A percentile compares a stretch with the other conserved stretches of the same genome.
Conservation (phyloP, 2,888 invertebrate species). For the Seira ritae region DNA sequence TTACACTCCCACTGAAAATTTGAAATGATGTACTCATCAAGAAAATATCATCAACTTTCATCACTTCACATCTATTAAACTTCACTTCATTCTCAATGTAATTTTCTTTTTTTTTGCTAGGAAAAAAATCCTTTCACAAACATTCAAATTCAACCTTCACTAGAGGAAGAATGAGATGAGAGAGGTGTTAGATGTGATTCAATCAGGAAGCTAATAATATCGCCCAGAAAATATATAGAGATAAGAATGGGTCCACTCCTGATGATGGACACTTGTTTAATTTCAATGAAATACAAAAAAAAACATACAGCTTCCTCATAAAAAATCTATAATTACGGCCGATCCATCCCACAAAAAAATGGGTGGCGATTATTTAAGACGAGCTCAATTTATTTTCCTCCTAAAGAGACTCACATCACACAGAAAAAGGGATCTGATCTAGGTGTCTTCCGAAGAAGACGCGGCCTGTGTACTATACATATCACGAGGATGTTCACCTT, state of each 20-base stretch:
- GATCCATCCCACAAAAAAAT: neutral
- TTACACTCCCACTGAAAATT: neutral
- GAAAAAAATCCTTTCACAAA: neutral
- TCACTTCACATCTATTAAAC: neutral
- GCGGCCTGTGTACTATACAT: no score
- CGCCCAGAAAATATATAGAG: neutral
- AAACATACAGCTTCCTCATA: constrained; percentile 35
- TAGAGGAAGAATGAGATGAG: neutral
- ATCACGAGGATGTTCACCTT: constrained; percentile 50
- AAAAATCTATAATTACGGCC: constrained; percentile 49
- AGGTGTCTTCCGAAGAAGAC: no score
- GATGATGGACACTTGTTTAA: neutral
- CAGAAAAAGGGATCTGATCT: neutral
- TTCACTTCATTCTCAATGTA: neutral
- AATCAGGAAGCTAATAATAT: neutral
- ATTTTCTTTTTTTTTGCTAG: neutral
- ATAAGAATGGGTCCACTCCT: neutral
- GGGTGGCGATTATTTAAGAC: constrained; percentile 31
- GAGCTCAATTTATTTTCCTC: constrained; percentile 44
- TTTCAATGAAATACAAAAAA: constrained; percentile 21
- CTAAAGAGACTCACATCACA: neutral
- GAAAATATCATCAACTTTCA: neutral
- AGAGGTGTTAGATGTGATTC: neutral
- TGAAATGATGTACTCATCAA: no score
- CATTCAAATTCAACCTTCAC: no score